Percentiles rank a stretch among this genome's conserved stretches.
These are phyloP conservation scores for Druon quercuslanigerum DNA, from an alignment of 1,140 invertebrate genomes.

Conservation along the genomic window DNA sequence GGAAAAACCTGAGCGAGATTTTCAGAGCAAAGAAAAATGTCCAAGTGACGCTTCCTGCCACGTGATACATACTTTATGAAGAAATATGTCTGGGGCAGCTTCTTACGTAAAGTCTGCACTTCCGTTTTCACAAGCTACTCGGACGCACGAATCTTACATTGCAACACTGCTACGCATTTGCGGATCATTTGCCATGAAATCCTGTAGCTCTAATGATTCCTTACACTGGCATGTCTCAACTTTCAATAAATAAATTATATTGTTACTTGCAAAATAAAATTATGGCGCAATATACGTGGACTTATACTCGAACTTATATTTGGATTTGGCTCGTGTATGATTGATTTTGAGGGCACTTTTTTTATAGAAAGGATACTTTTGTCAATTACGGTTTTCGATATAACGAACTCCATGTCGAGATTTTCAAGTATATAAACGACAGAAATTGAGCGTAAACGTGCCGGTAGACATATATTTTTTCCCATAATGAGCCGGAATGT, in stretches of 20 bases:
- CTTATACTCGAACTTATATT: background rate
- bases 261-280: slow-evolving; percentile 8
- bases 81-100: slow-evolving; percentile 3
- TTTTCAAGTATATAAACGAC: background rate
- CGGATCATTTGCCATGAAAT: slow-evolving; percentile 23
- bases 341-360: background rate
- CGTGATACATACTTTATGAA: slow-evolving; percentile 8
- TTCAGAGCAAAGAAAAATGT: slow-evolving; percentile 8
- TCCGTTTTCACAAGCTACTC: slow-evolving; percentile 46
- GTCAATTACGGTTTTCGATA: background rate
- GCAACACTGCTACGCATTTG: slow-evolving; percentile 22
- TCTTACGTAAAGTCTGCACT: slow-evolving; percentile 48
- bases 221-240: slow-evolving; percentile 3
- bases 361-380: background rate
- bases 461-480: background rate
- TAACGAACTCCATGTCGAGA: background rate
- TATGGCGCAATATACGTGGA: background rate
- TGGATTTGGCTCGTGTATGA: background rate
- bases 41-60: background rate
- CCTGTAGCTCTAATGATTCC: background rate
- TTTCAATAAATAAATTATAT: no score
- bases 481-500: no score
- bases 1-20: background rate
- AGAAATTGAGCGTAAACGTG: background rate
- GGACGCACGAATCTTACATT: slow-evolving; percentile 9